Evolutionary conservation across 1,140 invertebrate genomes (phyloP).

Genomic region (Harpegnathos saltator): DNA sequence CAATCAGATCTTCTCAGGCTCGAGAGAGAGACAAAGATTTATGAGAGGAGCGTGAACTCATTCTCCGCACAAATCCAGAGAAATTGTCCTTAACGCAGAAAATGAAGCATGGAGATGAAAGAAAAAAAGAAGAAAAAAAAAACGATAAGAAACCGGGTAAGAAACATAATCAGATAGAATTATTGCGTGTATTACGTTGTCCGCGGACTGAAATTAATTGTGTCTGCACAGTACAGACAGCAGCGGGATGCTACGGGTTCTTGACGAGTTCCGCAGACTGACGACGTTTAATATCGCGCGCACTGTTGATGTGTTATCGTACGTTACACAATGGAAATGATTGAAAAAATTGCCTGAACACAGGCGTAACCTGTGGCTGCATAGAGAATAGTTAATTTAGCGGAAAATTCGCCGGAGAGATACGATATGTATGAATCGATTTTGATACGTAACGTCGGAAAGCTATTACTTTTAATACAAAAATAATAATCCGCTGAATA

Average conservation of each 20-base stretch:
- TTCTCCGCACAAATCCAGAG: conserved; percentile 53
- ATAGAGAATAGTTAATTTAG: conserved; percentile 30
- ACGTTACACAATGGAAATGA: conserved; percentile 9
- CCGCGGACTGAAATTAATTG: conserved; percentile 52
- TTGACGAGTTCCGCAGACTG: neutral
- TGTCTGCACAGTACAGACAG: conserved; percentile 16
- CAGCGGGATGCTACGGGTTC: neutral
- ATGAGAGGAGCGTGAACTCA: conserved; percentile 70
- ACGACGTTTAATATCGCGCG: conserved; percentile 14
- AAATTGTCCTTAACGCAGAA: conserved; percentile 66
- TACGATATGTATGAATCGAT: conserved; percentile 42
- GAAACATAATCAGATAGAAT: conserved; percentile 61
- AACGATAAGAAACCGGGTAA: conserved; percentile 47
- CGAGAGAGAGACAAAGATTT: conserved; percentile 72
- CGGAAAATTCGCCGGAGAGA: conserved; percentile 3
- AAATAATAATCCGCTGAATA: conserved; percentile 50
- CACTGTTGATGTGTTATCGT: neutral
- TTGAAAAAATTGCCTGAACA: conserved; percentile 19
- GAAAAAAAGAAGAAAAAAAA: too few relatives aligned
- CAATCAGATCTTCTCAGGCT: conserved; percentile 63
- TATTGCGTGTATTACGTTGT: conserved; percentile 24
- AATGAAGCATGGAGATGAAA: conserved; percentile 48
- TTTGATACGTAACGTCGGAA: conserved; percentile 19
- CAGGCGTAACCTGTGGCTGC: neutral
- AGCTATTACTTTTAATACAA: conserved; percentile 55